phyloP scores from a whole-genome alignment of 2,113 vertebrate genomes.

The Eidolon helvum region DNA sequence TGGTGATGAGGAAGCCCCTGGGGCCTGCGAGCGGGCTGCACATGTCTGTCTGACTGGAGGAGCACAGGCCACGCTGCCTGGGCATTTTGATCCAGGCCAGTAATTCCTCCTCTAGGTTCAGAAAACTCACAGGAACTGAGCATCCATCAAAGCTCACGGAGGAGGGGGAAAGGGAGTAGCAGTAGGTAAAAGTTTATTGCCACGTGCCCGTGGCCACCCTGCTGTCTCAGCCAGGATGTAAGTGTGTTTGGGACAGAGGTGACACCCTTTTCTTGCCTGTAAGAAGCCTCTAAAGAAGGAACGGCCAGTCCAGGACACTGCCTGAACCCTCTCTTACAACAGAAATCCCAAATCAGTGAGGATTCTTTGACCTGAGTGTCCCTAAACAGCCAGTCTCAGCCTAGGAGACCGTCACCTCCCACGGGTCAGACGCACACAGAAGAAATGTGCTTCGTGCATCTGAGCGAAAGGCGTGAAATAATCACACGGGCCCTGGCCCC shows the following conservation, averaged over 20 bases:
- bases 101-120: conserved; percentile 37
- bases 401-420: neutral
- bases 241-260: neutral
- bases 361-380: neutral
- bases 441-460: neutral
- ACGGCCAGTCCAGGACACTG: neutral
- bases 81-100: neutral
- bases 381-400: neutral
- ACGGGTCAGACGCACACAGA: neutral
- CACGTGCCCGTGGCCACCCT: fast-evolving
- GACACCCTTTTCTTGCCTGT: neutral
- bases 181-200: neutral
- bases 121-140: neutral
- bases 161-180: neutral
- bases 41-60: conserved; percentile 36
- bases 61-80: neutral
- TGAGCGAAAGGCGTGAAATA: neutral
- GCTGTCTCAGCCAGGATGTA: neutral
- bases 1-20: neutral
- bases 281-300: neutral
- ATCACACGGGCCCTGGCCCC: neutral
- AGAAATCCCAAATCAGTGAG: fast-evolving
- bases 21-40: neutral
- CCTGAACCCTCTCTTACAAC: neutral
- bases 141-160: neutral